Conservation (phyloP, 2,797 vertebrate genomes). For the Chaetophractus vellerosus region DNA sequence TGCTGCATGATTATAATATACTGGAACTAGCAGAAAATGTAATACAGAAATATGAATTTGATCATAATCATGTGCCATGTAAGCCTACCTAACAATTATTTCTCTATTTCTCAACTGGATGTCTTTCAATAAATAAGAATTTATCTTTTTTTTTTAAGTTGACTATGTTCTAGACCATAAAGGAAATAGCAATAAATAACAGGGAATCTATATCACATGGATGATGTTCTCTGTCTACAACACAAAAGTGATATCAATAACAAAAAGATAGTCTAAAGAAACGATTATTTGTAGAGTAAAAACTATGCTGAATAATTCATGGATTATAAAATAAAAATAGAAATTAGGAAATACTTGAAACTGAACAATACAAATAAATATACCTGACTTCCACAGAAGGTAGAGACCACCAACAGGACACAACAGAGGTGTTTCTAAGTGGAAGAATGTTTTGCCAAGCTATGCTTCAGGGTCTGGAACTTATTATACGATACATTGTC, state of each 20-base stretch:
- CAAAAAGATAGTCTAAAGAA: neutral
- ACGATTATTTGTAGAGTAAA: neutral
- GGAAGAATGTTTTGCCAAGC: neutral
- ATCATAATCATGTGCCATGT: slow-evolving; percentile 80
- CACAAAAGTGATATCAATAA: neutral
- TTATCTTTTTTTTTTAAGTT: slow-evolving; percentile 53
- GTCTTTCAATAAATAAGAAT: slow-evolving; percentile 83
- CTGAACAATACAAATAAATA: neutral
- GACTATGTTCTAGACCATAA: neutral
- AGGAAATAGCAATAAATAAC: neutral
- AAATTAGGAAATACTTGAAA: neutral
- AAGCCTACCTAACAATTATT: slow-evolving; percentile 74
- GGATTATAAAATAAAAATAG: neutral
- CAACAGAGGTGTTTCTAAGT: neutral
- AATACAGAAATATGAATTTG: slow-evolving; percentile 71
- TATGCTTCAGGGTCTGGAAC: neutral
- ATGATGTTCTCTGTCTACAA: neutral
- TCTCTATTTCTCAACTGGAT: slow-evolving; percentile 62
- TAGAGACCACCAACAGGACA: neutral
- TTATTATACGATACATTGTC: neutral
- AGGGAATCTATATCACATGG: neutral
- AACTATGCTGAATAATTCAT: neutral
- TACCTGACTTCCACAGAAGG: neutral
- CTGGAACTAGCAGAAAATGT: slow-evolving; percentile 69
- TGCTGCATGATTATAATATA: slow-evolving; percentile 73